Base-by-base conservation (phyloP, 2,113 vertebrate species). In the Machaerirhynchus nigripectus region DNA sequence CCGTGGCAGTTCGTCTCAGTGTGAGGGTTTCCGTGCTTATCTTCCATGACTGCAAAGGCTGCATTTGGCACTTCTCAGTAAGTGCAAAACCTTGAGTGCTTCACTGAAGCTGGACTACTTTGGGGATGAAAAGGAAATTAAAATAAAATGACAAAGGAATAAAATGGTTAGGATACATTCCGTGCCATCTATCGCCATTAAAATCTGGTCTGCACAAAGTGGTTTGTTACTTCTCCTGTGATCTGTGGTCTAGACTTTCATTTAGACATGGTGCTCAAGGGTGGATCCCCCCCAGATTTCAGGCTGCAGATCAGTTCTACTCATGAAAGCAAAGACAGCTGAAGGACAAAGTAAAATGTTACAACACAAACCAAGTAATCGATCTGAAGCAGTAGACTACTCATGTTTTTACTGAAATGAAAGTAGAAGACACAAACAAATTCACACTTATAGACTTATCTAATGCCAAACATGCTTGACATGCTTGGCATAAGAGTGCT, bases 111-210 rank as follows among this genome's bases (percentile, higher is more conserved):
- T 61, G 63, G 56, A 26, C 22, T 35, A 18, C 24, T 76, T 46
- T 16, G 21, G 26, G 47, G 20, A 19, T 3, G 1, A 65, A 79
- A 56, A 64, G 53, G 20, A 55, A 67, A 63, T 33, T 37, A 3
- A 55, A 76, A 75, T 52, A 30, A 49, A 89, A 64, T 55, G 6
- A 33, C 30, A 64, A 47, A 53, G 5, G 35, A 65, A 74, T 61
- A 27, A 69, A 89, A 49, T 31, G 8, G 1, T 39, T 73, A 30
- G 9, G 9, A 10, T 49, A 11, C 8, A 1, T 82, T 33, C 47
- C 78, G 23, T 47, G 30, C 5, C 13, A 35, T 59, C 19, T 46
- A 2, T 3, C 19, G 4, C 0, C 0, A 47, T 18, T 53, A 33
- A 70, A 89, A 59, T 40, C 37, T 52, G 47, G 4, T 70, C 17